Percentiles rank a stretch among this genome's conserved stretches.
Evolutionary conservation across 1,140 invertebrate species (phyloP).

Genomic region (Anastatus disparis): DNA sequence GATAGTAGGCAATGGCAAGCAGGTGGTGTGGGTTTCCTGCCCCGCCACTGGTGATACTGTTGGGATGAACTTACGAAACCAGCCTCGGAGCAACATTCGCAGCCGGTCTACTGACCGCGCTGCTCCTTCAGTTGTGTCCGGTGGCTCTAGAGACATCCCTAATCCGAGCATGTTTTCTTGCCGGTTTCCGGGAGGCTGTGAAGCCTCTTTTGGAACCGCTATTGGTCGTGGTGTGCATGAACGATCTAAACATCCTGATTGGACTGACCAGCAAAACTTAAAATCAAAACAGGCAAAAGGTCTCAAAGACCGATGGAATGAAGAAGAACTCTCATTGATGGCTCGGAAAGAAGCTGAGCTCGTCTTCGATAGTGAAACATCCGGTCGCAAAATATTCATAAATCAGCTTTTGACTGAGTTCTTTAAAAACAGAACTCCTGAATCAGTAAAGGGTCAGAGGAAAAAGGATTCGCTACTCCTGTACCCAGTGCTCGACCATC

Average conservation of each 20-base stretch:
- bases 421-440: constrained; percentile 20
- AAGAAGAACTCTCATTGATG: constrained; percentile 29
- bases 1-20: too few species aligned
- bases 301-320: constrained; percentile 24
- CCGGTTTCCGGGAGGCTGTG: constrained; percentile 36
- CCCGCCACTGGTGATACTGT: too few species aligned
- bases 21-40: too few species aligned
- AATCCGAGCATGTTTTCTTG: neutral
- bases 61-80: too few species aligned
- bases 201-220: neutral
- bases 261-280: constrained; percentile 26
- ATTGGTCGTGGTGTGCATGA: constrained; percentile 42
- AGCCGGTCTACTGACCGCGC: constrained; percentile 18
- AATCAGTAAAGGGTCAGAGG: constrained; percentile 39
- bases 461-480: too few species aligned
- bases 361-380: neutral
- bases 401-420: constrained; percentile 10
- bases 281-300: neutral
- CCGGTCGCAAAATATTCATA: neutral
- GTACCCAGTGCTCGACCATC: too few species aligned
- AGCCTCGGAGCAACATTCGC: constrained; percentile 31
- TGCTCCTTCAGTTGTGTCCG: neutral
- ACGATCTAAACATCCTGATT: constrained; percentile 32
- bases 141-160: too few species aligned
- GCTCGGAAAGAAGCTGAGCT: constrained; percentile 35